Percentiles rank a stretch among this genome's conserved stretches.
Evolutionary conservation across 2,888 invertebrate genomes (phyloP).

Genomic region (Liposcelis brunnea): DNA sequence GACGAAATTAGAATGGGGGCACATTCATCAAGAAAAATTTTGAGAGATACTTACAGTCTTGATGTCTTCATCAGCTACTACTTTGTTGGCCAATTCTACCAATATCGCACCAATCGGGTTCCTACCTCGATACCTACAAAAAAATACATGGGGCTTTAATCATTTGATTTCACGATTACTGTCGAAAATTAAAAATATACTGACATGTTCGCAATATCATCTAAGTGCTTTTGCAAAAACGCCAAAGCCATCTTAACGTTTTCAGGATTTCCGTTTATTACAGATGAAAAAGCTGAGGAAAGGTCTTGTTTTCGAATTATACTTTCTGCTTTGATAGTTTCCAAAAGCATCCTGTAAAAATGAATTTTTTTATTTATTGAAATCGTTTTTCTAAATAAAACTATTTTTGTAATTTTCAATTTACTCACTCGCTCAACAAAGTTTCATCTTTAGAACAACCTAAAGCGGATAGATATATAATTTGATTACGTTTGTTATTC

Average conservation of each 20-base stretch:
- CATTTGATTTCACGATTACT: too few species aligned
- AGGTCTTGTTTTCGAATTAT: constrained; percentile 3
- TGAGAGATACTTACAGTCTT: constrained; percentile 3
- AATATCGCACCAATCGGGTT: background rate
- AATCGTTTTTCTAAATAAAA: too few species aligned
- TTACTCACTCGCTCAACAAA: too few species aligned
- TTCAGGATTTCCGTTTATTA: constrained; percentile 3
- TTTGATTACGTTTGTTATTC: background rate
- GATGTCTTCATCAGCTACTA: background rate
- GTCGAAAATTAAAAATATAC: background rate
- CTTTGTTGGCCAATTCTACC: background rate
- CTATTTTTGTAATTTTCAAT: too few species aligned
- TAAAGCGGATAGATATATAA: background rate
- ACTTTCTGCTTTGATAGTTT: background rate
- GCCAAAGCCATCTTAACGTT: background rate
- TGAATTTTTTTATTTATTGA: too few species aligned
- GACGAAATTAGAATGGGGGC: too few species aligned
- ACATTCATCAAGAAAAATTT: too few species aligned
- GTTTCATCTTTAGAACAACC: background rate
- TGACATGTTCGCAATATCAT: too few species aligned
- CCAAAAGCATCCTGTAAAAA: background rate
- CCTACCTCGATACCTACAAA: background rate
- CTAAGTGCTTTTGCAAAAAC: background rate
- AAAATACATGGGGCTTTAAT: too few species aligned
- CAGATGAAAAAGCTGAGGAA: background rate